These are phyloP conservation scores for Actinernus sp. DNA, from an alignment of 92 coral and sea anemone species.

Conservation along the genomic window DNA sequence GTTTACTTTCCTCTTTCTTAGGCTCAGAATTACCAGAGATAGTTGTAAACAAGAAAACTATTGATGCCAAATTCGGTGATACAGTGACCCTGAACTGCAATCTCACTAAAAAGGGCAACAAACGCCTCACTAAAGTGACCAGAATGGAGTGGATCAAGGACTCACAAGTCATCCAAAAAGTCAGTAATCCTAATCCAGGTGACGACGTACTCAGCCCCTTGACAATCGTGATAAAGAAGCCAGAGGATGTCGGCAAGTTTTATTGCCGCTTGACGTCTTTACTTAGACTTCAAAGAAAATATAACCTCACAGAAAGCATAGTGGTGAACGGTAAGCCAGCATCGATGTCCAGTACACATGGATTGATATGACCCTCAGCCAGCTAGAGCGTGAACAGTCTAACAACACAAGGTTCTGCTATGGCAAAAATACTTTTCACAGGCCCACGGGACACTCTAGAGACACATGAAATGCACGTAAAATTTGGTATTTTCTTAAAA, in stretches of 20 bases:
- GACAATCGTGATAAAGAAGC: not conserved
- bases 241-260: constrained; percentile 54
- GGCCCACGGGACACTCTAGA: too few species aligned
- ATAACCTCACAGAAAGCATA: constrained; percentile 38
- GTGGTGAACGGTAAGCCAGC: constrained; percentile 50
- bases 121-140: constrained; percentile 2
- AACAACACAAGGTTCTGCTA: too few species aligned
- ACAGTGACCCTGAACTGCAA: constrained; percentile 36
- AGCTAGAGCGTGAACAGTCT: too few species aligned
- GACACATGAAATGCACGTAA: too few species aligned
- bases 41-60: constrained; percentile 2
- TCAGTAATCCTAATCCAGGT: constrained; percentile 25
- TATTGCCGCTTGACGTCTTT: constrained; percentile 33
- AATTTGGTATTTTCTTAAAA: too few species aligned
- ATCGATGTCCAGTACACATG: too few species aligned
- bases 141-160: constrained; percentile 62
- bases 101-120: constrained; percentile 17
- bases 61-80: constrained; percentile 10
- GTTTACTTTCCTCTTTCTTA: constrained; percentile 15
- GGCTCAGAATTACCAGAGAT: constrained; percentile 54
- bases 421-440: too few species aligned
- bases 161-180: constrained; percentile 4
- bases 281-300: constrained; percentile 4
- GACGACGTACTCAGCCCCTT: constrained; percentile 27
- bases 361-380: too few species aligned